Conservation (phyloP, 2,113 vertebrate genomes). For the Ranitomeya imitator region DNA sequence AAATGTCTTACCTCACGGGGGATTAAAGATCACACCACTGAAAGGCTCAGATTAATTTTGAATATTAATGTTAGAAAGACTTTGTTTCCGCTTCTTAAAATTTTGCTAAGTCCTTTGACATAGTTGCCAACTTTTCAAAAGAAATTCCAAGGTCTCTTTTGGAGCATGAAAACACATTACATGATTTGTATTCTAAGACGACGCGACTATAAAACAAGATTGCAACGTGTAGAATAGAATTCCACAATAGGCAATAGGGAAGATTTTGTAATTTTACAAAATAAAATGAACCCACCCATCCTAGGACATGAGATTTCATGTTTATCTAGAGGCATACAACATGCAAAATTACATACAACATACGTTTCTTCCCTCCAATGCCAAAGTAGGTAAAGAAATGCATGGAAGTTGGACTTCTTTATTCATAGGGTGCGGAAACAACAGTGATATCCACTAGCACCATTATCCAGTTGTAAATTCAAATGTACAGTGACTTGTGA, state of each 20-base stretch:
- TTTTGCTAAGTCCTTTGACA: conserved; percentile 21
- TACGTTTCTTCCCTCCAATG: too few relatives aligned
- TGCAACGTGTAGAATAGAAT: background rate
- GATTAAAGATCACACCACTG: conserved; percentile 26
- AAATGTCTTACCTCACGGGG: conserved; percentile 21
- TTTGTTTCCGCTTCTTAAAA: conserved; percentile 8
- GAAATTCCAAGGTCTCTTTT: conserved; percentile 13
- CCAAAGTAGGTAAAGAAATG: too few relatives aligned
- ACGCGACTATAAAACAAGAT: background rate
- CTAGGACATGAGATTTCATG: background rate
- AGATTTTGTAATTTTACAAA: background rate
- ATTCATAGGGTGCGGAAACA: too few relatives aligned
- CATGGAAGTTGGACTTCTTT: too few relatives aligned
- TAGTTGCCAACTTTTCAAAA: conserved; percentile 24
- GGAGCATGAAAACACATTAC: background rate
- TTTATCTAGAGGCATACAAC: too few relatives aligned
- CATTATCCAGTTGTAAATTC: too few relatives aligned
- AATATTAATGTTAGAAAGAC: background rate
- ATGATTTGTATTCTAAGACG: background rate
- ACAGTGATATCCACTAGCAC: too few relatives aligned
- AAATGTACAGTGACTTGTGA: too few relatives aligned
- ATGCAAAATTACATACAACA: too few relatives aligned
- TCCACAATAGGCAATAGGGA: background rate
- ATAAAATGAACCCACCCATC: background rate
- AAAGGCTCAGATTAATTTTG: conserved; percentile 10